Conservation (phyloP, 2,797 vertebrate genomes). For the Malacoctenus gilli region DNA sequence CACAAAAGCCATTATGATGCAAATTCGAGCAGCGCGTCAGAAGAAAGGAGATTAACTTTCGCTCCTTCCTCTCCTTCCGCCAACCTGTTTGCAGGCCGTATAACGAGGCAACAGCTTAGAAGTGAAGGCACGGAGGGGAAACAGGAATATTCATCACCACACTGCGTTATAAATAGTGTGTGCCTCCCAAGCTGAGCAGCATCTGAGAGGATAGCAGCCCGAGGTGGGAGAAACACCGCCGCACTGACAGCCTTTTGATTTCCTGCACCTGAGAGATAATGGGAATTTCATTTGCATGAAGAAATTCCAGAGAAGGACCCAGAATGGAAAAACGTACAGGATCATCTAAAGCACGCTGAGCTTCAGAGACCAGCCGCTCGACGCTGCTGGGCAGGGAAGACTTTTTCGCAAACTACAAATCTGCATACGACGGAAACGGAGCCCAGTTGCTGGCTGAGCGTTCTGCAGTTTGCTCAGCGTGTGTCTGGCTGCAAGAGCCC, state of each 20-base stretch:
- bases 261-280: conserved; percentile 58
- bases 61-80: conserved; percentile 19
- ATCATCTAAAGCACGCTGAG: conserved; percentile 40
- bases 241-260: conserved; percentile 57
- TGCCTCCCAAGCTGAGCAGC: conserved; percentile 42
- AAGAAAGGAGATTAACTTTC: conserved; percentile 17
- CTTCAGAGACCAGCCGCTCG: conserved; percentile 37
- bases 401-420: conserved; percentile 37
- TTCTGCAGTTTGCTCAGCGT: conserved; percentile 9
- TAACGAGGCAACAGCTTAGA: conserved; percentile 34
- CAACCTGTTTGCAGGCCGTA: conserved; percentile 29
- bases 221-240: conserved; percentile 37
- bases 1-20: conserved; percentile 40
- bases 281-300: conserved; percentile 61
- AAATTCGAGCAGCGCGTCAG: conserved; percentile 19
- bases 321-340: conserved; percentile 43
- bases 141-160: conserved; percentile 41
- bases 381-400: conserved; percentile 26
- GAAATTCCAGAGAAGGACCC: conserved; percentile 45
- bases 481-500: conserved; percentile 40
- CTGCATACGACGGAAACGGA: conserved; percentile 40
- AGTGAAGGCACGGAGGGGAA: conserved; percentile 9
- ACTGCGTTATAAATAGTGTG: conserved; percentile 67
- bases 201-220: conserved; percentile 54
- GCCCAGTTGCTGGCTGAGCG: conserved; percentile 27